These are phyloP conservation scores for Callorhinus ursinus DNA, from an alignment of 2,113 vertebrate genomes.

Conservation along the genomic window DNA sequence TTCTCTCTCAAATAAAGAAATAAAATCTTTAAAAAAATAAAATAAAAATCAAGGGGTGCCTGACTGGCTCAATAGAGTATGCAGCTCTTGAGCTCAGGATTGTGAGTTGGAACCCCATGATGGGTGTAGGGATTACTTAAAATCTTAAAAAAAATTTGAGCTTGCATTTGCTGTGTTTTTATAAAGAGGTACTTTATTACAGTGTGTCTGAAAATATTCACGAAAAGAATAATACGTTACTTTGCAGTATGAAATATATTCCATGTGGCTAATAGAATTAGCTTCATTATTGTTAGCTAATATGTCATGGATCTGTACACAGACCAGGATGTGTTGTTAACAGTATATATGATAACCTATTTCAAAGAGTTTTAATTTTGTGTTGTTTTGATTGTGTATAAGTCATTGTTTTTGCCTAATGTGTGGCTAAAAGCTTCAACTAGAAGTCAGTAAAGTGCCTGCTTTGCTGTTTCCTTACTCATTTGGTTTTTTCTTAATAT, in stretches of 20 bases:
- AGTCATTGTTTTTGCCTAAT: background rate
- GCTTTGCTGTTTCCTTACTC: background rate
- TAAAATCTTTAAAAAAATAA: too few species aligned
- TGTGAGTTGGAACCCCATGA: background rate
- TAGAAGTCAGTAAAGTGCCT: background rate
- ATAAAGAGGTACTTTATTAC: background rate
- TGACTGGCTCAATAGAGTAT: background rate
- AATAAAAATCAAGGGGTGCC: background rate
- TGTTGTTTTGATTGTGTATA: background rate
- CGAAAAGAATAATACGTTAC: background rate
- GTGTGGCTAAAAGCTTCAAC: background rate
- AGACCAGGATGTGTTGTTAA: background rate
- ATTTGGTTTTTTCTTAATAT: background rate
- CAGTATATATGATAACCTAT: background rate
- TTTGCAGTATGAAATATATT: background rate
- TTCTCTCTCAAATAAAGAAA: too few species aligned
- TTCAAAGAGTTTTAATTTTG: background rate
- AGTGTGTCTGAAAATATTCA: background rate
- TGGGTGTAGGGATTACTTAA: background rate
- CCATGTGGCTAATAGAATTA: background rate
- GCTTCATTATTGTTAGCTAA: background rate
- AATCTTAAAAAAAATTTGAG: background rate
- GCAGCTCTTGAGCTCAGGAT: background rate
- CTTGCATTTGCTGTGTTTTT: background rate
- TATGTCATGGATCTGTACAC: background rate